Percentiles rank a stretch among this genome's conserved stretches.
These are phyloP conservation scores for Sphecodes monilicornis DNA, from an alignment of 2,888 invertebrate genomes.

Conservation along the genomic window DNA sequence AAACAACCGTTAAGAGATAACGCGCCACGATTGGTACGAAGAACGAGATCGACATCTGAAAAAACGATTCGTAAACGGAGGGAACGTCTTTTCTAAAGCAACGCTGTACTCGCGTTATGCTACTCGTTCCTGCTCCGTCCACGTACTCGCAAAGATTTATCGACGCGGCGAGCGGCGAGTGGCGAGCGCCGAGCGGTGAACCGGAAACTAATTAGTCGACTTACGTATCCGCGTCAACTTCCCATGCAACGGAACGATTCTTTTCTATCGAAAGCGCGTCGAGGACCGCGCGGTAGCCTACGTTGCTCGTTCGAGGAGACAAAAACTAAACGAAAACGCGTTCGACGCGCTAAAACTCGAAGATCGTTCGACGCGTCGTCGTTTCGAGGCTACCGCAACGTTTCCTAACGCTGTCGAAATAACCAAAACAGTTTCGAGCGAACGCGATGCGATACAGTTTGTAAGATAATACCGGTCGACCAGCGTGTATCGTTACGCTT, in stretches of 20 bases:
- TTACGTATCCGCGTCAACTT: not conserved
- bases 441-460: constrained; percentile 4
- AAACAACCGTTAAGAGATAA: too few relatives aligned
- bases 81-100: too few relatives aligned
- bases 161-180: not conserved
- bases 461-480: constrained; percentile 7
- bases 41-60: too few relatives aligned
- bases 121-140: not conserved
- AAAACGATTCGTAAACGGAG: too few relatives aligned
- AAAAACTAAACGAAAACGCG: not conserved
- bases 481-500: constrained; percentile 6
- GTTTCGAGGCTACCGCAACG: not conserved
- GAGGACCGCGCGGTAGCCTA: not conserved
- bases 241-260: not conserved
- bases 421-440: not conserved
- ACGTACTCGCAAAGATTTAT: constrained; percentile 1
- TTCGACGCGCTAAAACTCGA: not conserved
- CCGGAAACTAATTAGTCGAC: constrained; percentile 1
- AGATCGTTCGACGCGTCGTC: not conserved
- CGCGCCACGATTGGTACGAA: too few relatives aligned
- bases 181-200: not conserved
- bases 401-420: not conserved
- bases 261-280: not conserved
- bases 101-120: not conserved
- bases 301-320: not conserved